phyloP scores from a whole-genome alignment of 2,113 vertebrate species.

The Martes martes region DNA sequence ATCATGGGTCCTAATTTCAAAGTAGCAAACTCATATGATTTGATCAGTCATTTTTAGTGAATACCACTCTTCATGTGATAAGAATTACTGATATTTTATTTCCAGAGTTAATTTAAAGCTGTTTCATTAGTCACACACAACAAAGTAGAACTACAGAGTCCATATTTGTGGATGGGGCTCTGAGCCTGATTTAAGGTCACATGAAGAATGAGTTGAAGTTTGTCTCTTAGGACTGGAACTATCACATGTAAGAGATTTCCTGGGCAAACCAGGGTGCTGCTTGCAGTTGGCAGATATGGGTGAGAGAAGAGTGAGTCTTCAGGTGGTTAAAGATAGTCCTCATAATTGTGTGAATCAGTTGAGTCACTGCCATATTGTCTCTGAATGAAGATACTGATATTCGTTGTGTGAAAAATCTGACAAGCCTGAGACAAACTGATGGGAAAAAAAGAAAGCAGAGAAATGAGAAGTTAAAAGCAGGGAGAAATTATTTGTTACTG shows the following conservation, averaged over 20 bases:
- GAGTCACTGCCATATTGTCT: neutral
- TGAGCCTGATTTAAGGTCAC: neutral
- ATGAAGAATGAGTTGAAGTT: neutral
- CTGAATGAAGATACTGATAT: neutral
- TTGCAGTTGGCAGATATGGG: neutral
- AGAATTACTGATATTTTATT: neutral
- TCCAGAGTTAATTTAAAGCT: neutral
- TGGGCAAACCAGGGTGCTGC: neutral
- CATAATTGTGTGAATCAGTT: neutral
- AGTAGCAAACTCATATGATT: neutral
- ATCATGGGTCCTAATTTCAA: neutral
- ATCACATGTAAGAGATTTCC: neutral
- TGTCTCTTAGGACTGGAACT: neutral
- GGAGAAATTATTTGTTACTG: slow-evolving; percentile 4
- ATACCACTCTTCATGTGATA: neutral
- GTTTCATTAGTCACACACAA: neutral
- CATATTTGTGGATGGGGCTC: neutral
- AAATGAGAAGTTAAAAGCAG: neutral
- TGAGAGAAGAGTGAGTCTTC: neutral
- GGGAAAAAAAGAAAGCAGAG: neutral
- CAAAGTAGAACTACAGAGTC: neutral
- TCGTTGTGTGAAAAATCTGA: neutral
- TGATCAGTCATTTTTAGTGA: neutral
- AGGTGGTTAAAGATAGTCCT: neutral
- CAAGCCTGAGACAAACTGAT: neutral